Conservation (phyloP, 2,888 invertebrate species). For the Choristoneura rosaceana region DNA sequence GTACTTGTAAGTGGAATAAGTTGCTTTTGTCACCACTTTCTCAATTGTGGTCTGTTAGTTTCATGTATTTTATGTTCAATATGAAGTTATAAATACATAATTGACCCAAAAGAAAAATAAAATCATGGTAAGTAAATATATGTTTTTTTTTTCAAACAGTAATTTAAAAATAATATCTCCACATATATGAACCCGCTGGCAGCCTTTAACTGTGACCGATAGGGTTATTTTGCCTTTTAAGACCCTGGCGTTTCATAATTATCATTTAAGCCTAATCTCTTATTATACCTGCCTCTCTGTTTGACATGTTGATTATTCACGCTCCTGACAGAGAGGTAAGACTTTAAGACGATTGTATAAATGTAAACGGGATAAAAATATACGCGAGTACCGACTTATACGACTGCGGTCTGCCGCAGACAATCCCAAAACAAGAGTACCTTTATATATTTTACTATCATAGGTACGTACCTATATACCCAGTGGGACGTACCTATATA, state of each 20-base stretch:
- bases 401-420: too few relatives aligned
- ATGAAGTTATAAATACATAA: too few relatives aligned
- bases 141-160: neutral
- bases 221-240: neutral
- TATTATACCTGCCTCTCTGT: conserved; percentile 34
- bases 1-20: too few relatives aligned
- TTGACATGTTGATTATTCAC: conserved; percentile 41
- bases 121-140: too few relatives aligned
- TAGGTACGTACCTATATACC: too few relatives aligned
- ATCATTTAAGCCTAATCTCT: conserved; percentile 20
- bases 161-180: neutral
- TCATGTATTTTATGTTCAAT: too few relatives aligned
- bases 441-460: too few relatives aligned
- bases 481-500: too few relatives aligned
- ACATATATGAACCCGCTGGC: neutral
- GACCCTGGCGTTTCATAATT: conserved; percentile 5
- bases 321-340: conserved; percentile 30
- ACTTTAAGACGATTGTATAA: conserved; percentile 26
- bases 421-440: too few relatives aligned
- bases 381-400: neutral
- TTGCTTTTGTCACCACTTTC: too few relatives aligned
- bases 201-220: neutral
- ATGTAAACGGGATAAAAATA: conserved; percentile 17
- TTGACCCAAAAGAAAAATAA: too few relatives aligned
- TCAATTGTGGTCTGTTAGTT: too few relatives aligned